Conservation (phyloP, 1,140 invertebrate genomes). For the Hycleus phaleratus region DNA sequence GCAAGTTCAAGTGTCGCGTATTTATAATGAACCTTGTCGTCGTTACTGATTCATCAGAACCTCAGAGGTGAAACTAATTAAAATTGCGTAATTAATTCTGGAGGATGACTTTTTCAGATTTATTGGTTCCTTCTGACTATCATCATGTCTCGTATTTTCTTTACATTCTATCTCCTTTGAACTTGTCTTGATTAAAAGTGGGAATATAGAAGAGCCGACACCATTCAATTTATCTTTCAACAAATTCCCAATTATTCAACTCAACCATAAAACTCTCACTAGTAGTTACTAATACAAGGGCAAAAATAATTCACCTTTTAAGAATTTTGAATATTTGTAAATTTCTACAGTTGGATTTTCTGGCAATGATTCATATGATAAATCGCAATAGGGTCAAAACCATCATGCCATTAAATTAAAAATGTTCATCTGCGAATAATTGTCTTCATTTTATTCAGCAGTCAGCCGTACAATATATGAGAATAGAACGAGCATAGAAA, state of each 20-base stretch:
- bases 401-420: slow-evolving; percentile 4
- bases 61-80: slow-evolving; percentile 26
- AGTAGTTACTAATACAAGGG: too few relatives aligned
- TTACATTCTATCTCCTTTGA: background rate
- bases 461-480: too few relatives aligned
- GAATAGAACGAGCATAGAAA: too few relatives aligned
- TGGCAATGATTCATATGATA: slow-evolving; percentile 1
- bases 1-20: slow-evolving; percentile 22
- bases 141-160: too few relatives aligned
- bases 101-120: slow-evolving; percentile 20
- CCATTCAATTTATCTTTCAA: too few relatives aligned
- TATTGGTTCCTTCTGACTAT: slow-evolving; percentile 13
- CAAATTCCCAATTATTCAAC: slow-evolving; percentile 8
- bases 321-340: slow-evolving; percentile 1
- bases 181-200: slow-evolving; percentile 13
- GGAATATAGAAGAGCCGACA: background rate
- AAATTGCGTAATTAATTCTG: slow-evolving; percentile 26
- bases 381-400: slow-evolving; percentile 2
- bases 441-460: too few relatives aligned
- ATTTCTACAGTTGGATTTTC: slow-evolving; percentile 7
- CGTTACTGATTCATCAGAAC: slow-evolving; percentile 23
- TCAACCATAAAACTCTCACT: background rate
- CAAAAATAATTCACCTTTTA: too few relatives aligned
- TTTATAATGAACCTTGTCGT: slow-evolving; percentile 27
- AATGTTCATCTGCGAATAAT: slow-evolving; percentile 1